A percentile compares a stretch with the other conserved stretches of the same genome.
phyloP scores from a whole-genome alignment of 2,797 vertebrate species.

The Gouania willdenowi region DNA sequence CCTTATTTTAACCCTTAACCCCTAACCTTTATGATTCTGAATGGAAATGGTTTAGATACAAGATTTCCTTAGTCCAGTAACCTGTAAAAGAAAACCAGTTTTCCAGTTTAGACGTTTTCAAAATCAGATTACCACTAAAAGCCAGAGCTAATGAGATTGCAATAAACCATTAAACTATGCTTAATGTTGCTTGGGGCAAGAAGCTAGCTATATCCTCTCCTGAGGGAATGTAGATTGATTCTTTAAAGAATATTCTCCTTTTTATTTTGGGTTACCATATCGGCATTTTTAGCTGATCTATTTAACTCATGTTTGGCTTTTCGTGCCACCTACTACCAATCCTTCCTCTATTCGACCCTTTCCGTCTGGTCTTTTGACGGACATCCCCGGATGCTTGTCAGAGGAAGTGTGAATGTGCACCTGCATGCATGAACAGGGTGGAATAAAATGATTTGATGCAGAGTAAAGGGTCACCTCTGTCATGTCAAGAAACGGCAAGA shows the following conservation, averaged over 20 bases:
- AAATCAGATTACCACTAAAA: constrained; percentile 27
- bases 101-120: constrained; percentile 4
- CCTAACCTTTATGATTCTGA: no score
- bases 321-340: constrained; percentile 5
- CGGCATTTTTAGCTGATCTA: constrained; percentile 14
- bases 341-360: constrained; percentile 27
- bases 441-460: constrained; percentile 10
- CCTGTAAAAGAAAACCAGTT: constrained; percentile 19
- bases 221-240: constrained; percentile 8
- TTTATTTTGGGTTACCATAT: constrained; percentile 16
- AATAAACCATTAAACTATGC: constrained; percentile 1
- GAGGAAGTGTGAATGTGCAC: constrained; percentile 9
- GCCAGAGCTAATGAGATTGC: constrained; percentile 24
- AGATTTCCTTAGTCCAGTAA: constrained; percentile 11
- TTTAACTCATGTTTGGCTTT: constrained; percentile 3
- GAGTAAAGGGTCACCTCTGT: constrained; percentile 31
- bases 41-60: no score
- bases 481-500: constrained; percentile 10
- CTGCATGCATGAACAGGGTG: constrained; percentile 10
- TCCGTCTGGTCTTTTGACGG: constrained; percentile 13
- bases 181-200: constrained; percentile 13
- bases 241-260: constrained; percentile 3
- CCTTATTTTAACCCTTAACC: no score
- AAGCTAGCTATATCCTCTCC: neutral
- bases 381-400: neutral